phyloP scores from a whole-genome alignment of 1,140 invertebrate genomes.

The Drosophila quadrilineata region DNA sequence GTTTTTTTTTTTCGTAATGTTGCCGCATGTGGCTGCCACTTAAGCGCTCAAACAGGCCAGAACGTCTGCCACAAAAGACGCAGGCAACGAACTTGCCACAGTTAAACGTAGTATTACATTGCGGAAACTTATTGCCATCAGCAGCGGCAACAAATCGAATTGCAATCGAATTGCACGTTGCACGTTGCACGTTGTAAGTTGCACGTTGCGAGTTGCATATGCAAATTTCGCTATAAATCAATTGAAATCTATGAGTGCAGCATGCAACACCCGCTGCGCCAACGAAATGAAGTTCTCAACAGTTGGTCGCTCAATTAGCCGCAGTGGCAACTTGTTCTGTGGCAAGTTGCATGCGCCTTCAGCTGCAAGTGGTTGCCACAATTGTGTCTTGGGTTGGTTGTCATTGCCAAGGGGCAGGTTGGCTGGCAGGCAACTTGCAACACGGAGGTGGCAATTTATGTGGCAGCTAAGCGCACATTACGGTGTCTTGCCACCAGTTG shows the following conservation, averaged over 20 bases:
- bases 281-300: conserved; percentile 71
- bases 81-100: conserved; percentile 70
- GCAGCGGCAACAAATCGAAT: background rate
- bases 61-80: conserved; percentile 76
- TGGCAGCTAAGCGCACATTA: conserved; percentile 47
- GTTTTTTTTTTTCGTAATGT: too few relatives aligned
- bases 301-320: conserved; percentile 55
- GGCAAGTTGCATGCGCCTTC: background rate
- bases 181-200: conserved; percentile 26
- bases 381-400: conserved; percentile 4
- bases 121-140: too few relatives aligned
- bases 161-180: background rate
- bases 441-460: conserved; percentile 49
- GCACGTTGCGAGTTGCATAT: conserved; percentile 42
- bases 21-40: conserved; percentile 37
- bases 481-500: background rate
- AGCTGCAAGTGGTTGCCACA: background rate
- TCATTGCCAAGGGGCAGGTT: conserved; percentile 28
- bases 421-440: background rate
- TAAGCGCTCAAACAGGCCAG: conserved; percentile 75
- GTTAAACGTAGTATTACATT: too few relatives aligned
- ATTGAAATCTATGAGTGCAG: conserved; percentile 39
- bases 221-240: conserved; percentile 78
- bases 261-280: conserved; percentile 48
- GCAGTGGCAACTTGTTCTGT: conserved; percentile 10